Percentiles rank a stretch among this genome's conserved stretches.
Conservation (phyloP, 2,797 vertebrate genomes). For the Nannoperca obscura region DNA sequence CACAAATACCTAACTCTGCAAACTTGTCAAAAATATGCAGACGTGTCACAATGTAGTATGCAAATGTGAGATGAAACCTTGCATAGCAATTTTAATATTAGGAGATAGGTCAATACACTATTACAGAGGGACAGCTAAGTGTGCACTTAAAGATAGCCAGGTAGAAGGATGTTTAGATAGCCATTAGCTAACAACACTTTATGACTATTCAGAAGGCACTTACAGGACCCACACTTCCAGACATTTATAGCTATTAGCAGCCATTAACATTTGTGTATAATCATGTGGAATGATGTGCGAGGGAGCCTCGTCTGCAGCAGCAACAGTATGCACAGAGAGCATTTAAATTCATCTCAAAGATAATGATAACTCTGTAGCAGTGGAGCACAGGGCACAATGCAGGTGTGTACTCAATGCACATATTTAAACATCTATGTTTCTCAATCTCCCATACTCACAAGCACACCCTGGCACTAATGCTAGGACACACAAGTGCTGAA, state of each 20-base stretch:
- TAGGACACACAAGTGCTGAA: not conserved
- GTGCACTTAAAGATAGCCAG: constrained; percentile 61
- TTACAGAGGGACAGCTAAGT: constrained; percentile 58
- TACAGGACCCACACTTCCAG: constrained; percentile 60
- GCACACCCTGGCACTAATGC: constrained; percentile 1
- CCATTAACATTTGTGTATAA: constrained; percentile 75
- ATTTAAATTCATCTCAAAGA: constrained; percentile 58
- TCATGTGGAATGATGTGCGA: constrained; percentile 66
- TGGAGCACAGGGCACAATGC: constrained; percentile 8
- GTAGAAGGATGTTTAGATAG: constrained; percentile 67
- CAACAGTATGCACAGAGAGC: constrained; percentile 37
- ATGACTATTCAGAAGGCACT: constrained; percentile 72
- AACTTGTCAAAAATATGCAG: constrained; percentile 69
- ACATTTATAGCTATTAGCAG: constrained; percentile 69
- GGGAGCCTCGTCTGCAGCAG: constrained; percentile 49
- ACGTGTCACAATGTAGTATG: constrained; percentile 59
- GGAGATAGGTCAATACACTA: constrained; percentile 68
- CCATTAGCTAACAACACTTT: constrained; percentile 71
- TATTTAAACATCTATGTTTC: not conserved
- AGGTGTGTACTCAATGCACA: constrained; percentile 31
- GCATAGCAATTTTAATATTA: constrained; percentile 66
- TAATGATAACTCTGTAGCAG: constrained; percentile 50
- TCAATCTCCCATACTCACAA: not conserved
- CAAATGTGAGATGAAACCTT: constrained; percentile 65
- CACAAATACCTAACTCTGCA: constrained; percentile 63